A percentile compares a stretch with the other conserved stretches of the same genome.
These are phyloP conservation scores for Chrysocyon brachyurus DNA, from an alignment of 2,797 vertebrate species.

Conservation along the genomic window DNA sequence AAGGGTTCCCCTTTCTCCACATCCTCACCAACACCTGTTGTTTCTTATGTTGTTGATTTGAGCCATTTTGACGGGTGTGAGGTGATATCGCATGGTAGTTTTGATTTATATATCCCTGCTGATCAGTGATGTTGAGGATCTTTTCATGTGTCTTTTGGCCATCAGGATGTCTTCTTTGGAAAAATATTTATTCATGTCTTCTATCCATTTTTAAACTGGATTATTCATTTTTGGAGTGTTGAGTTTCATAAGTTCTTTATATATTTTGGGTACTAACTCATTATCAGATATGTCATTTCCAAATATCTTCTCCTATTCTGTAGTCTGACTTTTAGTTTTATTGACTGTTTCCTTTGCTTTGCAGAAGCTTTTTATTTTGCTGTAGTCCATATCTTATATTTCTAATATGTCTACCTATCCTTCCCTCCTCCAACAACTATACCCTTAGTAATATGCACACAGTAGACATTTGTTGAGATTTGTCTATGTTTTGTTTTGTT, in stretches of 20 bases:
- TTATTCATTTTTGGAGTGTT: not conserved
- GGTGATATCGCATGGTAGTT: not conserved
- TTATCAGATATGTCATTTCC: not conserved
- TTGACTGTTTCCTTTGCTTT: not conserved
- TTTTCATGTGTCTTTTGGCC: not conserved
- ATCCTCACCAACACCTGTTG: not conserved
- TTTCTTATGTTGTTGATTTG: not conserved
- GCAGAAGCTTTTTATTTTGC: not conserved
- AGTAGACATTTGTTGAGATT: not conserved
- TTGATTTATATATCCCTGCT: not conserved
- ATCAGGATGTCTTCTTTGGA: not conserved
- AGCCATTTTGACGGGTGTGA: not conserved
- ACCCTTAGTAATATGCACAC: not conserved
- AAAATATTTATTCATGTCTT: not conserved
- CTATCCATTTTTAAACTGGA: not conserved
- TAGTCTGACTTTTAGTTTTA: not conserved
- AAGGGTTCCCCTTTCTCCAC: not conserved
- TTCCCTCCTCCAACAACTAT: not conserved
- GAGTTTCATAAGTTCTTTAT: not conserved
- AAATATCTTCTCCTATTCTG: not conserved
- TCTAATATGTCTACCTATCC: not conserved
- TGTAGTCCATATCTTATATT: not conserved
- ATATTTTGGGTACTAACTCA: not conserved
- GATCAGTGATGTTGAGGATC: not conserved
- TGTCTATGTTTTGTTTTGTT: slow-evolving; percentile 46